Conservation (phyloP, 1,140 invertebrate species). For the Phymorhynchus buccinoides region DNA sequence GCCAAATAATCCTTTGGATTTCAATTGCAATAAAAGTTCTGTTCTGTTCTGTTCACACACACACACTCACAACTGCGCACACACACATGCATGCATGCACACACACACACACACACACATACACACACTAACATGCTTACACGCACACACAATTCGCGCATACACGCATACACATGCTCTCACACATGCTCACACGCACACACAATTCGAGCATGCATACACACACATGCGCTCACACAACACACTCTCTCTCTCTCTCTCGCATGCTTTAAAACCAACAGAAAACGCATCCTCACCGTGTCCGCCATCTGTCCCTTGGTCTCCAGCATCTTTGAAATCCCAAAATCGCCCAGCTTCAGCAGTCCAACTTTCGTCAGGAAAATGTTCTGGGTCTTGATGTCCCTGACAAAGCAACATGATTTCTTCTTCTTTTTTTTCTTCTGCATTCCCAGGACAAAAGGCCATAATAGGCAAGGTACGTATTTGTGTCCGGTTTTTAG, state of each 20-base stretch:
- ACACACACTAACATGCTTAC: neutral
- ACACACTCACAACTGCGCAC: neutral
- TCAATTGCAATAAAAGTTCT: too few species aligned
- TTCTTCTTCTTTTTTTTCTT: too few species aligned
- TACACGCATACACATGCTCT: neutral
- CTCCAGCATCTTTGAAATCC: slow-evolving; percentile 72
- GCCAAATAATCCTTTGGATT: neutral
- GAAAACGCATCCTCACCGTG: slow-evolving; percentile 59
- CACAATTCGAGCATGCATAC: neutral
- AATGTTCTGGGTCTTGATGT: slow-evolving; percentile 73
- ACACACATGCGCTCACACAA: too few species aligned
- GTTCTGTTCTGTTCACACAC: neutral
- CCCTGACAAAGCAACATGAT: slow-evolving; percentile 62
- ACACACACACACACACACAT: neutral
- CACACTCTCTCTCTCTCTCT: neutral
- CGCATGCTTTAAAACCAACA: neutral
- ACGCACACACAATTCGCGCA: neutral
- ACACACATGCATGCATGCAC: neutral
- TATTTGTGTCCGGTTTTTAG: too few species aligned
- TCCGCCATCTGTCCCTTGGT: slow-evolving; percentile 66
- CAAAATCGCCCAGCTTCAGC: slow-evolving; percentile 74
- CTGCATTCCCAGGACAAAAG: too few species aligned
- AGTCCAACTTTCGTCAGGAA: slow-evolving; percentile 72
- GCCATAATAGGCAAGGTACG: too few species aligned
- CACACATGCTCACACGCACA: neutral